Conservation (phyloP, 2,113 vertebrate genomes). For the Hydrochoerus hydrochaeris region DNA sequence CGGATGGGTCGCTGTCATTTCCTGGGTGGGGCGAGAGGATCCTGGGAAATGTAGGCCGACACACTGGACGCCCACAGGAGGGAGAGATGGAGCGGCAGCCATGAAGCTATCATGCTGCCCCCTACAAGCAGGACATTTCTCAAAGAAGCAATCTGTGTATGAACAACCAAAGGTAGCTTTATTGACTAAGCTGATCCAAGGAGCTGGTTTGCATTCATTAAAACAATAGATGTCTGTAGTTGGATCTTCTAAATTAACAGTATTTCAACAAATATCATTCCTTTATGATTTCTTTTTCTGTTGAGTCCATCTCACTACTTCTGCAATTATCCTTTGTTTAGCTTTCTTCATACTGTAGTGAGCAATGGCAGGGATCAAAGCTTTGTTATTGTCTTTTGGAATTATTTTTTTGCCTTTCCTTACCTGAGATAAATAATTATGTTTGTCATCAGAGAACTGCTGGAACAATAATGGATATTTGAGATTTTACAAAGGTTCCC, state of each 20-base stretch:
- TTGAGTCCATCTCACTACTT: constrained; percentile 90
- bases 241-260: constrained; percentile 88
- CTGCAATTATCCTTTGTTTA: constrained; percentile 87
- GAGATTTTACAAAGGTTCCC: constrained; percentile 88
- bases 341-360: constrained; percentile 88
- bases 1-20: too few relatives aligned
- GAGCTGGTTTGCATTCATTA: constrained; percentile 89
- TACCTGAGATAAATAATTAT: constrained; percentile 83
- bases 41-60: too few relatives aligned
- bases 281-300: constrained; percentile 88
- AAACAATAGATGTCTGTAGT: constrained; percentile 89
- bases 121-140: too few relatives aligned
- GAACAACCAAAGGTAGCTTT: constrained; percentile 88
- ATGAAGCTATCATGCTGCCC: too few relatives aligned
- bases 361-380: constrained; percentile 81
- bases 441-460: constrained; percentile 86
- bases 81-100: too few relatives aligned
- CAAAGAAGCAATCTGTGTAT: constrained; percentile 87
- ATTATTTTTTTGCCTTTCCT: constrained; percentile 78
- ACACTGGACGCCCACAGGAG: too few relatives aligned
- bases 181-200: constrained; percentile 86
- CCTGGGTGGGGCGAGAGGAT: too few relatives aligned
- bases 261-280: constrained; percentile 90
- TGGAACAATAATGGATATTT: constrained; percentile 86
- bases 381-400: constrained; percentile 82